Conservation (phyloP, 2,113 vertebrate genomes). For the Microcebus jonahi region DNA sequence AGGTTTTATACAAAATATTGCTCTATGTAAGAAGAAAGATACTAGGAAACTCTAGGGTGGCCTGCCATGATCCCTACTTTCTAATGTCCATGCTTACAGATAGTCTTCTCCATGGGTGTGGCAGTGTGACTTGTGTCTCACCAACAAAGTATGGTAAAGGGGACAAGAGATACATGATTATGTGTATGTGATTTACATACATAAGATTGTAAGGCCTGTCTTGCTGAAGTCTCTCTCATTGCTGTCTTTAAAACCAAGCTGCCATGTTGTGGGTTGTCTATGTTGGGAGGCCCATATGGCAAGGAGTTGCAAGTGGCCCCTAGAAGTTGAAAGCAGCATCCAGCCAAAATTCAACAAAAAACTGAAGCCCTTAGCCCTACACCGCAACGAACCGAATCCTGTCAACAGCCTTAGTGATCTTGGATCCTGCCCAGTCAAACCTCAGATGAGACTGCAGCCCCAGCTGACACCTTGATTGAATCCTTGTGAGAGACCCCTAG, state of each 20-base stretch:
- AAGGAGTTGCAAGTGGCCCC: background rate
- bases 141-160: background rate
- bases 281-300: background rate
- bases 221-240: background rate
- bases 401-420: background rate
- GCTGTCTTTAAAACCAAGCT: background rate
- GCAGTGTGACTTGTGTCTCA: background rate
- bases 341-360: background rate
- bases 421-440: background rate
- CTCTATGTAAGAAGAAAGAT: background rate
- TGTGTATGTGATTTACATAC: background rate
- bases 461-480: background rate
- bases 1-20: background rate
- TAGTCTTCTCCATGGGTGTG: background rate
- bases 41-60: background rate
- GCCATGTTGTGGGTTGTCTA: background rate
- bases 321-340: background rate
- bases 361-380: background rate
- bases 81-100: background rate
- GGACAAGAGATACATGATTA: background rate
- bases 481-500: background rate
- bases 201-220: background rate
- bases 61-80: background rate
- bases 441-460: background rate
- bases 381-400: background rate